Evolutionary conservation across 35 echinoderm and acorn worm genomes (phyloP).

Genomic region (Ophioderma brevispina): DNA sequence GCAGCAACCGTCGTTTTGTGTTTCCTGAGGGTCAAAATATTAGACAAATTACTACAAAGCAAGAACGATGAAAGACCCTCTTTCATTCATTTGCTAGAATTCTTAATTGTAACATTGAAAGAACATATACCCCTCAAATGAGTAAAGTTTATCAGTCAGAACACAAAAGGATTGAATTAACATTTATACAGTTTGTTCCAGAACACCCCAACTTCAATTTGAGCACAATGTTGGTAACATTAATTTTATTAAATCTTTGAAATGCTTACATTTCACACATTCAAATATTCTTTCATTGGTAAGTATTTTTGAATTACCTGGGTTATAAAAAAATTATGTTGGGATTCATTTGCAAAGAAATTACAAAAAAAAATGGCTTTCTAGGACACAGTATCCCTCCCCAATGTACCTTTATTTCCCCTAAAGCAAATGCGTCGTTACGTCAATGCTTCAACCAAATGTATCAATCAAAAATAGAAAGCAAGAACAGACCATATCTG

Average conservation of each 20-base stretch:
- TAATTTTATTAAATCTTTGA: background rate
- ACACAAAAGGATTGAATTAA: background rate
- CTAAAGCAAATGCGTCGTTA: too few species aligned
- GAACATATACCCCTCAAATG: background rate
- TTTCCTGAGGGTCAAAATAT: conserved; percentile 52
- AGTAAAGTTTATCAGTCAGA: background rate
- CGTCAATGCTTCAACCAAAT: too few species aligned
- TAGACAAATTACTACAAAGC: background rate
- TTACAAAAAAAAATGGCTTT: too few species aligned
- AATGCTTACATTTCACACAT: background rate
- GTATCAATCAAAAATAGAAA: too few species aligned
- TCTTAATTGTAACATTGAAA: too few species aligned
- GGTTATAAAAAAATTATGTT: background rate
- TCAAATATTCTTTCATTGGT: background rate
- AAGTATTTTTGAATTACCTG: background rate
- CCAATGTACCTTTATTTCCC: too few species aligned
- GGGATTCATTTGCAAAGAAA: background rate
- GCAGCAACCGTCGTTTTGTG: conserved; percentile 80
- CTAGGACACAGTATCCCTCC: too few species aligned
- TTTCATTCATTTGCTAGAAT: too few species aligned
- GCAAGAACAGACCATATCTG: too few species aligned
- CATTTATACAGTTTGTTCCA: background rate
- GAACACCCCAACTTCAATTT: background rate
- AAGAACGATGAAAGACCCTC: background rate
- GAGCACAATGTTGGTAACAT: background rate